Evolutionary conservation across 2,888 invertebrate genomes (phyloP), one percentile per base, ranked within the genome.

Genomic region (Amphimallon solstitiale): DNA sequence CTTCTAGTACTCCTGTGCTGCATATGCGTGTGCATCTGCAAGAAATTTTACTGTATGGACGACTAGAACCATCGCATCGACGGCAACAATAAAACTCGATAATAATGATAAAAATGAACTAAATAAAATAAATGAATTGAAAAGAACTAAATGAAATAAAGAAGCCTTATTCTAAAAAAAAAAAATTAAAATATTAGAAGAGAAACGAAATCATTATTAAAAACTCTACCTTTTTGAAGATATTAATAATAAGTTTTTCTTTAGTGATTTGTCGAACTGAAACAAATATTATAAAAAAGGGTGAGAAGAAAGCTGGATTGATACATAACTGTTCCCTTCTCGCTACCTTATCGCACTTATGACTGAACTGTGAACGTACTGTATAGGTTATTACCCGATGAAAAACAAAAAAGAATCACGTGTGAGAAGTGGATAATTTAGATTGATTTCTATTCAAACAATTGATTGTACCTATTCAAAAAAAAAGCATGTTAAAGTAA

Each of bases 11-110:
- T 79, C 64, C 73, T 74, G 65, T 79, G 81, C 72, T 81, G 80
- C 74, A 76, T 78, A 70, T 82, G 81, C 75, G 73, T 80, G 63
- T 81, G 79, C 72, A 73, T 80, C 67, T 82, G 79, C 73, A 75
- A 79, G 65, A 77, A 78, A 73, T 76, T 78, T 71, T 82, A 80
- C 75, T 63, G 63, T n/a, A 43, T 49, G 21, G 59, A 67, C 40
- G 67, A 67, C 21, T 60, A 61, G 29, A 63, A 38, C 40, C 14
- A 15, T 15, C 17, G n/a, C 14, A 15, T 15, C 17, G n/a, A 59
- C 38, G 37, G 52, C n/a, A 15, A 60, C 35, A 43, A 52, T 2
- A 37, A 65, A 45, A 19, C 37, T 38, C 15, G 38, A 48, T 14
- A 37, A 46, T 59, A 37, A 15, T 29, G n/a, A 37, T 17, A 46